phyloP scores from a whole-genome alignment of 2,797 vertebrate genomes.

The Ptychadena robeensis region DNA sequence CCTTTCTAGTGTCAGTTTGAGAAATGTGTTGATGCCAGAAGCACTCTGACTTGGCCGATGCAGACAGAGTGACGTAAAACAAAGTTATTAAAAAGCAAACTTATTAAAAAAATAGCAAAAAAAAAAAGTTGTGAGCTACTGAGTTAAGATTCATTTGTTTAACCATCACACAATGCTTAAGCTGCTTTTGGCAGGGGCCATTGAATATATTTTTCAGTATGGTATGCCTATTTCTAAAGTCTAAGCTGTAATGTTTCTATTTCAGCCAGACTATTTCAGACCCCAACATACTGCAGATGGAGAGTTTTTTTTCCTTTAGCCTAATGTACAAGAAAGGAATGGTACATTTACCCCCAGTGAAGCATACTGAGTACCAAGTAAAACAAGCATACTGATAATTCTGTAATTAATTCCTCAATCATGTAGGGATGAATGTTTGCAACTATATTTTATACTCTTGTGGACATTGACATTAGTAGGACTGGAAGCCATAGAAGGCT shows the following conservation, averaged over 20 bases:
- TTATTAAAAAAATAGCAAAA: not conserved
- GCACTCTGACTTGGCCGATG: not conserved
- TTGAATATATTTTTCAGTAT: not conserved
- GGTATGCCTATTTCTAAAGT: not conserved
- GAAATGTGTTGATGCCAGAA: conserved; percentile 20
- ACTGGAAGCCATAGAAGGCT: too few species aligned
- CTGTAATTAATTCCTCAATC: too few species aligned
- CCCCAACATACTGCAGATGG: not conserved
- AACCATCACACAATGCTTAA: not conserved
- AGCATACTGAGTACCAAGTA: too few species aligned
- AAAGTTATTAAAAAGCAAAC: not conserved
- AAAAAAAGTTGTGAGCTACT: not conserved
- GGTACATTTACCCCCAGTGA: too few species aligned
- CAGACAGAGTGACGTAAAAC: conserved; percentile 3
- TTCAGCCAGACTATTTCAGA: not conserved
- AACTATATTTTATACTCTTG: too few species aligned
- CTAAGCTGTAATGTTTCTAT: not conserved
- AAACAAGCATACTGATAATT: too few species aligned
- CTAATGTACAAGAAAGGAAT: too few species aligned
- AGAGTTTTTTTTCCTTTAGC: too few species aligned
- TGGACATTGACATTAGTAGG: too few species aligned
- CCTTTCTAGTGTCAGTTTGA: conserved; percentile 4
- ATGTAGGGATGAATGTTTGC: too few species aligned
- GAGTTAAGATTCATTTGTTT: not conserved
- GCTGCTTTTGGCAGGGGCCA: not conserved